Evolutionary conservation across 2,113 vertebrate genomes (phyloP).

Genomic region (Nothoprocta perdicaria): DNA sequence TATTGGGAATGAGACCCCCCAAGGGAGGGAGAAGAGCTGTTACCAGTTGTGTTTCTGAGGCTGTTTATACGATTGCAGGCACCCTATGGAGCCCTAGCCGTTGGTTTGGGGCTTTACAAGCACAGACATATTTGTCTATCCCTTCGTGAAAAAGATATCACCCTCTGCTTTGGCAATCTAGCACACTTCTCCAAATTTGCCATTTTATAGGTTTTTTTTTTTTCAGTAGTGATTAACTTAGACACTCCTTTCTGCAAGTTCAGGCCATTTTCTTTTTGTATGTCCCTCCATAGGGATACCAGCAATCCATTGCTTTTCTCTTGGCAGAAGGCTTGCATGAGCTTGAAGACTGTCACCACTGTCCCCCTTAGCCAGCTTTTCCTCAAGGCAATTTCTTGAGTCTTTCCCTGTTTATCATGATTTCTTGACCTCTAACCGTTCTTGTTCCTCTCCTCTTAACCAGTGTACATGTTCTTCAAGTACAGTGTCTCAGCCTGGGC

Average conservation of each 20-base stretch:
- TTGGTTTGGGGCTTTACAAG: not conserved
- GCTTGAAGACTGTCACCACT: not conserved
- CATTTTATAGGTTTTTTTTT: not conserved
- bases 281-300: not conserved
- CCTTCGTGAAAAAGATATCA: fast-evolving
- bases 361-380: not conserved
- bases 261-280: not conserved
- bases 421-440: not conserved
- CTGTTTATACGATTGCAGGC: not conserved
- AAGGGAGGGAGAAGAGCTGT: not conserved
- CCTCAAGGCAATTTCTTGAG: not conserved
- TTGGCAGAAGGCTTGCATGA: not conserved
- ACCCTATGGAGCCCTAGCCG: not conserved
- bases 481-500: not conserved
- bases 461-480: not conserved
- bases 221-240: fast-evolving
- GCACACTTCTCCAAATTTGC: fast-evolving
- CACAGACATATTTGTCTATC: not conserved
- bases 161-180: not conserved
- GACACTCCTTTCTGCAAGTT: fast-evolving
- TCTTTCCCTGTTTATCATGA: not conserved
- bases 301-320: not conserved
- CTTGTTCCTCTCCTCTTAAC: not conserved
- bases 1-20: not conserved
- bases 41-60: not conserved